Percentiles rank a stretch among this genome's conserved stretches.
These are phyloP conservation scores for Netelia melanura DNA, from an alignment of 2,888 invertebrate genomes.

Conservation along the genomic window DNA sequence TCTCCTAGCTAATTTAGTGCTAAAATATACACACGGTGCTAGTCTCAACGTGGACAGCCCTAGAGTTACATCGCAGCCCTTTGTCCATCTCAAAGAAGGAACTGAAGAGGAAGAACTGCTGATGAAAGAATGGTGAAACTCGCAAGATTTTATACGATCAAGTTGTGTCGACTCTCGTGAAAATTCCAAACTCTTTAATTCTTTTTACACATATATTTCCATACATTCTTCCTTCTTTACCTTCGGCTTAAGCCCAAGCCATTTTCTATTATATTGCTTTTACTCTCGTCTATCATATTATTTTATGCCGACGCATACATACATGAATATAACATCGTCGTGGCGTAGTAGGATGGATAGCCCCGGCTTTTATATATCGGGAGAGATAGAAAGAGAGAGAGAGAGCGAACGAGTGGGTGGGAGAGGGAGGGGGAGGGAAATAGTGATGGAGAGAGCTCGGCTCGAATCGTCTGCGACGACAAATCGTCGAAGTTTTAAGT, in stretches of 20 bases:
- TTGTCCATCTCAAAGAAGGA: conserved; percentile 56
- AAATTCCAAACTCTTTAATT: conserved; percentile 43
- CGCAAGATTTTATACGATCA: conserved; percentile 78
- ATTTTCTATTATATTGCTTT: background rate
- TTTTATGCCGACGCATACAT: conserved; percentile 37
- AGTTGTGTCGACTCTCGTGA: conserved; percentile 69
- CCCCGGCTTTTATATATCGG: conserved; percentile 61
- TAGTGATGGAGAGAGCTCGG: conserved; percentile 70
- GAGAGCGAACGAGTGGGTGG: background rate
- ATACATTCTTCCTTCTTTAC: conserved; percentile 11
- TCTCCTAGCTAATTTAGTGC: no score
- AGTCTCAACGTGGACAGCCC: conserved; percentile 74
- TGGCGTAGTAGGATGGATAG: conserved; percentile 58
- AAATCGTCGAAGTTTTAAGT: conserved; percentile 82
- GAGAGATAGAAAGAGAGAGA: background rate
- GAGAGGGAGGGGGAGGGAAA: background rate
- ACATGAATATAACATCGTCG: conserved; percentile 38
- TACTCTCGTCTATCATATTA: conserved; percentile 46
- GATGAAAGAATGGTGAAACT: conserved; percentile 22
- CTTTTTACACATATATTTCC: conserved; percentile 45
- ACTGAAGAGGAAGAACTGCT: background rate
- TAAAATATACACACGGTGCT: background rate
- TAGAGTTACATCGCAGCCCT: conserved; percentile 73
- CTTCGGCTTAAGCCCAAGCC: background rate
- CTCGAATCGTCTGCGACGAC: conserved; percentile 74